A percentile compares a stretch with the other conserved stretches of the same genome.
phyloP scores from a whole-genome alignment of 2,888 invertebrate genomes.

The Synanthedon tipuliformis region DNA sequence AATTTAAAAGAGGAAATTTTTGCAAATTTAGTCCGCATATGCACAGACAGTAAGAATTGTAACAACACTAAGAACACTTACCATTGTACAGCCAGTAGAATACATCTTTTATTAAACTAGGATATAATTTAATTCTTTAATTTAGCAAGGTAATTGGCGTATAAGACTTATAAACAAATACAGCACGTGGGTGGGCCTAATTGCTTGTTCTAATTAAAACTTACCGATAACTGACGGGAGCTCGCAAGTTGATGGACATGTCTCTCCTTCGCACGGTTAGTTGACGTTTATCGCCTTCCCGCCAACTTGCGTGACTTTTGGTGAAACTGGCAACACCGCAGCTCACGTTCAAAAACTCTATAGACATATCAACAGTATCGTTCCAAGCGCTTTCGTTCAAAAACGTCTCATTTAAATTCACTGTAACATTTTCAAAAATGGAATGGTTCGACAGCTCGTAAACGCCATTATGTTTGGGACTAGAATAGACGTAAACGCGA shows the following conservation, averaged over 20 bases:
- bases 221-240: constrained; percentile 66
- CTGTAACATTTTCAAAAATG: constrained; percentile 34
- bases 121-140: too few species aligned
- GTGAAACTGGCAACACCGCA: constrained; percentile 42
- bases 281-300: constrained; percentile 47
- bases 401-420: constrained; percentile 24
- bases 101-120: too few species aligned
- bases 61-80: too few species aligned
- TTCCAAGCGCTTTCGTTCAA: constrained; percentile 4
- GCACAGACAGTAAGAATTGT: too few species aligned
- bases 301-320: constrained; percentile 58
- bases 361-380: constrained; percentile 23
- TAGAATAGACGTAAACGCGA: constrained; percentile 52
- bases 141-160: too few species aligned
- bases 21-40: too few species aligned
- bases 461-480: constrained; percentile 58
- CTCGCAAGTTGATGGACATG: constrained; percentile 52
- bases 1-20: too few species aligned
- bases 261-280: constrained; percentile 19
- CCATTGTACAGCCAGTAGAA: too few species aligned
- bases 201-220: constrained; percentile 14
- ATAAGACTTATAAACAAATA: too few species aligned
- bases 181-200: background rate
- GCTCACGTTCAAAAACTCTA: constrained; percentile 41
- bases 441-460: constrained; percentile 44